Conservation (phyloP, 1,140 invertebrate species). For the Drosophila grimshawi region DNA sequence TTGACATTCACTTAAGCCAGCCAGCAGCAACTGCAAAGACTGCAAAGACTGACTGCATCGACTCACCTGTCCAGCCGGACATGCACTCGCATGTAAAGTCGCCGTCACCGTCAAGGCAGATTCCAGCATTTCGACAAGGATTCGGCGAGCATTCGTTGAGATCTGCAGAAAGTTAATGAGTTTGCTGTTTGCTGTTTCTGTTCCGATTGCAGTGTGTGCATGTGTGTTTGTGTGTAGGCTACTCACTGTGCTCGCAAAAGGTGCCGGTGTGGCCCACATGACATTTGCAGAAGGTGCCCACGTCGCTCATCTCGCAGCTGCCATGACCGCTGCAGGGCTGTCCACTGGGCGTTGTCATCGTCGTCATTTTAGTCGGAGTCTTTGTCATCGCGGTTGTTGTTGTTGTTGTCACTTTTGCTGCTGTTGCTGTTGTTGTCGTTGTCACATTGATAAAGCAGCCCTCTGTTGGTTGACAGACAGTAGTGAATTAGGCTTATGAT, state of each 20-base stretch:
- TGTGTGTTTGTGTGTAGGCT: slow-evolving; percentile 19
- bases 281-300: slow-evolving; percentile 89
- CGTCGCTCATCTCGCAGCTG: slow-evolving; percentile 88
- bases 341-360: slow-evolving; percentile 77
- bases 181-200: slow-evolving; percentile 51
- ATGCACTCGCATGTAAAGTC: slow-evolving; percentile 91
- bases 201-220: slow-evolving; percentile 7
- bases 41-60: slow-evolving; percentile 9
- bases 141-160: slow-evolving; percentile 91
- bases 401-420: slow-evolving; percentile 56
- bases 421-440: slow-evolving; percentile 22
- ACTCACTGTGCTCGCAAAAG: slow-evolving; percentile 90
- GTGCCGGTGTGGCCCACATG: slow-evolving; percentile 91
- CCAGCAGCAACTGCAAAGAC: slow-evolving; percentile 27
- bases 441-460: slow-evolving; percentile 78
- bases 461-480: slow-evolving; percentile 56
- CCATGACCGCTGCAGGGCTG: slow-evolving; percentile 91
- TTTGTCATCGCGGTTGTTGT: slow-evolving; percentile 7
- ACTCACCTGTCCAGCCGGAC: slow-evolving; percentile 91
- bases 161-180: slow-evolving; percentile 86
- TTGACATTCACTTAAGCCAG: slow-evolving; percentile 70
- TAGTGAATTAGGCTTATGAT: slow-evolving; percentile 62
- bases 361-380: slow-evolving; percentile 14
- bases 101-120: slow-evolving; percentile 90
- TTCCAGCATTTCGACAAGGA: slow-evolving; percentile 91